Base-by-base conservation (phyloP, 2,113 vertebrate genomes). In the Gobius niger region DNA sequence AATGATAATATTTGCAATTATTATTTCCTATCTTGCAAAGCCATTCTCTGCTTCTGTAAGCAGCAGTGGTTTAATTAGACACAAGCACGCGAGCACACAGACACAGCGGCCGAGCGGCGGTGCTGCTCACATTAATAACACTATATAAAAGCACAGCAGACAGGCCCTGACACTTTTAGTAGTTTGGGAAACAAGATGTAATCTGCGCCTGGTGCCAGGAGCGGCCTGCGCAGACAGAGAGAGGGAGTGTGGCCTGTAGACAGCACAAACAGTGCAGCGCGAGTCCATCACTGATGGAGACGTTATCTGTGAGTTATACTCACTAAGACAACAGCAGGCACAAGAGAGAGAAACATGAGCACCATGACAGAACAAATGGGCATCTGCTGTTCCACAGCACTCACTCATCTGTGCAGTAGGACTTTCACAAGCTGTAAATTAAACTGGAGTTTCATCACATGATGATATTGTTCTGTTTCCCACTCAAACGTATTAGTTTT, bases 141-240 rank as follows among this genome's bases (percentile, higher is more conserved):
- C 72, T 76, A 89, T 89, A 92, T 91, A 91, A 93, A 92, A 91
- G 91, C 89, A 91, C 84, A 82, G 85, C 86, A 89, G 89, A 91
- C 87, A 87, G 87, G 79, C 84, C 82, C 89, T 91, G 91, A 92
- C 92, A 93, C 87, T 92, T 93, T 93, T 91, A 92, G 86, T 93
- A 91, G 85, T 91, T 89, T 86, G 86, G 84, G 84, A 91, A 93
- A 92, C 91, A 91, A 91, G 90, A 92, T 92, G 84, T 91, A 92
- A 90, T 91, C 90, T 89, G 83, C 65, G 64, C 76, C 80, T 63
- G 76, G 91, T 91, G 89, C 92, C 92, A 92, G 91, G 89, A 92
- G 87, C 87, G 60, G 85, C 84, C 82, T 57, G 82, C 75, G 72
- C 75, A 78, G 75, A 72, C 77, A 57, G 72, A 68, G 68, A 50